Evolutionary conservation across 2,113 vertebrate species (phyloP).

Genomic region (Pachyramphus minor): DNA sequence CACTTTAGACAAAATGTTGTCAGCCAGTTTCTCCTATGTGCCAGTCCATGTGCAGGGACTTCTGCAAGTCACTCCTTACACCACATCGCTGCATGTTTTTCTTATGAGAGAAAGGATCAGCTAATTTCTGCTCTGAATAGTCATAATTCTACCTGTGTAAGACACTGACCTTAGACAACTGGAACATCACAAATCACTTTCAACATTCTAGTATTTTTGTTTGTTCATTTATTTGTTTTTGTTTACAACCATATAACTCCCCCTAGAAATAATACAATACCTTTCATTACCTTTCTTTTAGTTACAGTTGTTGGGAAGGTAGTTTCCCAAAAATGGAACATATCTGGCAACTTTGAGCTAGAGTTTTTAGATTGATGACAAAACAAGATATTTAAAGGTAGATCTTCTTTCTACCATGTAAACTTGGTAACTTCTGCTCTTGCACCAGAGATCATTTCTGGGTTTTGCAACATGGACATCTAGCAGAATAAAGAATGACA

Average conservation of each 20-base stretch:
- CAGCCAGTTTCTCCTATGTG: neutral
- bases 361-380: neutral
- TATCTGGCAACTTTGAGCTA: neutral
- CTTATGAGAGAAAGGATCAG: neutral
- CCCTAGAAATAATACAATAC: neutral
- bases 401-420: neutral
- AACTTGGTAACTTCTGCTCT: neutral
- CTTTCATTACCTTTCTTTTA: neutral
- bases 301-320: neutral
- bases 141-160: slow-evolving; percentile 10
- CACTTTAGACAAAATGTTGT: neutral
- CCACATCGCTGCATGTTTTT: neutral
- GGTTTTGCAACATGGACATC: fast-evolving
- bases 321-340: neutral
- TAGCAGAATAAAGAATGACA: neutral
- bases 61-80: neutral
- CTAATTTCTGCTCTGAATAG: slow-evolving; percentile 24
- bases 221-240: neutral
- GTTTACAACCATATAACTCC: neutral
- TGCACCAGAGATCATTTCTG: neutral
- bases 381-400: neutral
- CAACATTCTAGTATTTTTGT: neutral
- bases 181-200: slow-evolving; percentile 35
- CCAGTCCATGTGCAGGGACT: neutral
- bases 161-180: neutral